Conservation (phyloP, 2,113 vertebrate genomes). For the Chauna torquata region DNA sequence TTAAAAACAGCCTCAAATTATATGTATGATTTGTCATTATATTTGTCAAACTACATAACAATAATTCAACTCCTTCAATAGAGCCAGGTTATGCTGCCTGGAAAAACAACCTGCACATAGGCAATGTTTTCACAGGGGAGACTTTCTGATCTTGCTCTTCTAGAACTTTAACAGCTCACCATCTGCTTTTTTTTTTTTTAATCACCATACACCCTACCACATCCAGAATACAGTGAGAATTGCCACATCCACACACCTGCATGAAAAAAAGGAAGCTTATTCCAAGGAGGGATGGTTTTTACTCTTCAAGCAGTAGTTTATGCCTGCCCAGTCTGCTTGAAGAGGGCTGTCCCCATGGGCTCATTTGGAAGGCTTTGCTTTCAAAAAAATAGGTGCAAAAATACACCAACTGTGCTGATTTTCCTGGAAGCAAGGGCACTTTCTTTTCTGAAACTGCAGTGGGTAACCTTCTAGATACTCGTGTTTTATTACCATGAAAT, state of each 20-base stretch:
- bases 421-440: neutral
- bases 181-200: neutral
- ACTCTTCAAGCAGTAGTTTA: neutral
- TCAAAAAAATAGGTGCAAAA: neutral
- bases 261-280: neutral
- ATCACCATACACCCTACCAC: neutral
- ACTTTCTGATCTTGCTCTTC: neutral
- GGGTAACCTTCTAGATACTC: neutral
- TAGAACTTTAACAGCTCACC: neutral
- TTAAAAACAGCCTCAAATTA: slow-evolving; percentile 39
- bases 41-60: neutral
- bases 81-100: neutral
- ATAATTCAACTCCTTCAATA: neutral
- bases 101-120: neutral
- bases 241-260: neutral
- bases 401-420: neutral
- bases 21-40: neutral
- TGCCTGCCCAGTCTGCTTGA: neutral
- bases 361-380: neutral
- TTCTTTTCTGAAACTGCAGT: neutral
- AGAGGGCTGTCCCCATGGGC: neutral
- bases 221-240: neutral
- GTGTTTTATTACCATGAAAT: neutral
- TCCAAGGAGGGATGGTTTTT: neutral
- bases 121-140: neutral